phyloP scores from a whole-genome alignment of 2,113 vertebrate genomes.

The Mormyrus lacerda region DNA sequence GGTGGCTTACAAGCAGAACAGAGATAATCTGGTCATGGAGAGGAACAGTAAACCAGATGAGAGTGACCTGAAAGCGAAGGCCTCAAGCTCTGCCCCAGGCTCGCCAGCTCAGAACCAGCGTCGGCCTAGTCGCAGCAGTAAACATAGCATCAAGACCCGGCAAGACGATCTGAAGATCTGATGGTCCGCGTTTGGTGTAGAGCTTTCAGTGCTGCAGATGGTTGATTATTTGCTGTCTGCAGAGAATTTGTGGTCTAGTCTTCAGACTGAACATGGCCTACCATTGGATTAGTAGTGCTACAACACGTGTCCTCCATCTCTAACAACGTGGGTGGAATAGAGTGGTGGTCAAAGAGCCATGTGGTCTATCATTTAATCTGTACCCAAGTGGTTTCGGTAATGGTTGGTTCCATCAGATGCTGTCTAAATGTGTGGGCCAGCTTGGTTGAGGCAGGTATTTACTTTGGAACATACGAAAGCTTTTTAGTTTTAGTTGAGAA shows the following conservation, averaged over 20 bases:
- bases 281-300: not conserved
- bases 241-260: not conserved
- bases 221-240: not conserved
- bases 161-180: conserved; percentile 64
- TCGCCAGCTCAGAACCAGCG: conserved; percentile 45
- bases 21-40: conserved; percentile 65
- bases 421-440: not conserved
- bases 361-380: not conserved
- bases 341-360: not conserved
- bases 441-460: conserved; percentile 4
- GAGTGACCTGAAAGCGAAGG: conserved; percentile 40
- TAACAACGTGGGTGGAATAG: not conserved
- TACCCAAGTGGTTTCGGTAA: not conserved
- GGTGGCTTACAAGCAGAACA: conserved; percentile 65
- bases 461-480: conserved; percentile 17
- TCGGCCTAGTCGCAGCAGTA: conserved; percentile 59
- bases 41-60: conserved; percentile 49
- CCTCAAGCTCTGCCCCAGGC: conserved; percentile 38
- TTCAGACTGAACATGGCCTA: not conserved
- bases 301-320: not conserved
- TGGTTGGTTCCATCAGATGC: conserved; percentile 12
- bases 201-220: not conserved
- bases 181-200: not conserved
- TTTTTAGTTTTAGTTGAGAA: conserved; percentile 10
- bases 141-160: conserved; percentile 60